These are phyloP conservation scores for Zaprionus camerounensis DNA, from an alignment of 1,140 invertebrate genomes.

Conservation along the genomic window DNA sequence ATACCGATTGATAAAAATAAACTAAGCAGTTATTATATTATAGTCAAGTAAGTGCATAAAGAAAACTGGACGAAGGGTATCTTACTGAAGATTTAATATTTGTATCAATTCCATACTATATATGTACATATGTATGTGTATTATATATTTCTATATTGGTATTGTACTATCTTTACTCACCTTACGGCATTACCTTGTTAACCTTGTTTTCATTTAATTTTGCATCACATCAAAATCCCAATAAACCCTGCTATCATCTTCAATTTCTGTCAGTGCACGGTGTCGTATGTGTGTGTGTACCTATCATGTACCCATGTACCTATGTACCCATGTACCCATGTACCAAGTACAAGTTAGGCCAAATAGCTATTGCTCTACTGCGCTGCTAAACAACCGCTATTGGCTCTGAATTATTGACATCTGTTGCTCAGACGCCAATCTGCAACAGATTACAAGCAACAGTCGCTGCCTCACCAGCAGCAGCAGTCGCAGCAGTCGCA, in stretches of 20 bases:
- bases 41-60: too few relatives aligned
- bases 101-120: too few relatives aligned
- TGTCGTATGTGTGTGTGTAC: background rate
- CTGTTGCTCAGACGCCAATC: slow-evolving; percentile 72
- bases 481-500: slow-evolving; percentile 18
- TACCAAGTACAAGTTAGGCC: slow-evolving; percentile 7
- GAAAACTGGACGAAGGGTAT: too few relatives aligned
- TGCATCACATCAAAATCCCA: background rate
- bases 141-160: too few relatives aligned
- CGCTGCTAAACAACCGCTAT: slow-evolving; percentile 55
- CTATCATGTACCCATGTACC: too few relatives aligned
- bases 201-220: too few relatives aligned
- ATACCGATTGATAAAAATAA: too few relatives aligned
- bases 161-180: too few relatives aligned
- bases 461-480: slow-evolving; percentile 40
- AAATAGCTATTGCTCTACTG: slow-evolving; percentile 8
- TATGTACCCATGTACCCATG: background rate
- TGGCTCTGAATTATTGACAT: slow-evolving; percentile 74
- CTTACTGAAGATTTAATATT: too few relatives aligned
- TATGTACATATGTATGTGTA: too few relatives aligned
- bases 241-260: background rate
- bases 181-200: too few relatives aligned
- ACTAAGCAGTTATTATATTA: too few relatives aligned
- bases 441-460: slow-evolving; percentile 66
- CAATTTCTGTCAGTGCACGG: background rate